Evolutionary conservation across 2,113 vertebrate genomes (phyloP).

Genomic region (Sus scrofa): DNA sequence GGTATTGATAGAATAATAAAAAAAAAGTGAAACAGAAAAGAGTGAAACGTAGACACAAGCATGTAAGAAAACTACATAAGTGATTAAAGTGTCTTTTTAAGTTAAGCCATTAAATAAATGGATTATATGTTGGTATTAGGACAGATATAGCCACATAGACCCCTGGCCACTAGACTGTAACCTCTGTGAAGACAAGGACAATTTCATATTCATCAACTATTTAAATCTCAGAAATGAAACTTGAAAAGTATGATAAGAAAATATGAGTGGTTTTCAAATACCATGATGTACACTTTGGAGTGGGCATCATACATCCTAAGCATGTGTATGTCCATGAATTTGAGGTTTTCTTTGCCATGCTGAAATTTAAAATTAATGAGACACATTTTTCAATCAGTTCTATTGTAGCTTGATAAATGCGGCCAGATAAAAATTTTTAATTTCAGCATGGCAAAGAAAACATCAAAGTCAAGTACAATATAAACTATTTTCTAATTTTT

Average conservation of each 20-base stretch:
- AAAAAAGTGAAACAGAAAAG: background rate
- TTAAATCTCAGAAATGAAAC: slow-evolving; percentile 20
- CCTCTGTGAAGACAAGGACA: background rate
- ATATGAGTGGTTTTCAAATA: background rate
- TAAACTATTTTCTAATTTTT: slow-evolving; percentile 10
- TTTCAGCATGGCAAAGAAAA: background rate
- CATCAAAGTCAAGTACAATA: background rate
- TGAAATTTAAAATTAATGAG: background rate
- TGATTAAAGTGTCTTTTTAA: background rate
- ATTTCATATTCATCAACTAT: background rate
- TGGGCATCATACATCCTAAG: background rate
- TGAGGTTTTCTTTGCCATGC: background rate
- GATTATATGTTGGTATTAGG: background rate
- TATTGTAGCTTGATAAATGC: background rate
- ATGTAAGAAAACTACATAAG: background rate
- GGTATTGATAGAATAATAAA: background rate
- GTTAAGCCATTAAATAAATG: background rate
- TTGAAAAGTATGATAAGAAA: background rate
- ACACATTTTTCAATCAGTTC: background rate
- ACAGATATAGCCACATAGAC: background rate
- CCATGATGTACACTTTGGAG: background rate
- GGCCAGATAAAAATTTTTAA: background rate
- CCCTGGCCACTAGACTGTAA: background rate
- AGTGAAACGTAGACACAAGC: background rate
- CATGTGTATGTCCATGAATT: background rate